These are phyloP conservation scores for Phalloptychus januarius DNA, from an alignment of 2,797 vertebrate species.

Conservation along the genomic window DNA sequence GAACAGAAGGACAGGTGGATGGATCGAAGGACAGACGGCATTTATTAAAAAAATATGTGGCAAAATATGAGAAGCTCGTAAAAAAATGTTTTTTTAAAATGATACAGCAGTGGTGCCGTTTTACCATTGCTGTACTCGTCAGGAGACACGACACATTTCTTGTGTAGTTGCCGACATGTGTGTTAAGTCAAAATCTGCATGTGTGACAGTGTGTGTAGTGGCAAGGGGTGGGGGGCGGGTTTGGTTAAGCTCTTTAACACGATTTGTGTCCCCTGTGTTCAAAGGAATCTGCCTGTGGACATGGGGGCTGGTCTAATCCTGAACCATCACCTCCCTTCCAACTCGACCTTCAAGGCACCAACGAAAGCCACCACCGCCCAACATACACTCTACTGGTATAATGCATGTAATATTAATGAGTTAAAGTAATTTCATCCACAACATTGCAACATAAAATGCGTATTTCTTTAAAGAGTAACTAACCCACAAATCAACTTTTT, in stretches of 20 bases:
- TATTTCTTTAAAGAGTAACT: no score
- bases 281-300: slow-evolving; percentile 52
- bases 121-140: background rate
- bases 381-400: background rate
- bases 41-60: background rate
- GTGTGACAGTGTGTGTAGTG: background rate
- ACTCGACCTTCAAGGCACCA: slow-evolving; percentile 11
- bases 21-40: no score
- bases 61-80: background rate
- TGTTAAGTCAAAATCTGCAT: background rate
- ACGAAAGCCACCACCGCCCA: background rate
- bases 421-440: no score
- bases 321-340: slow-evolving; percentile 50
- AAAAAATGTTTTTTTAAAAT: background rate
- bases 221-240: background rate
- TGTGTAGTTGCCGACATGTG: background rate
- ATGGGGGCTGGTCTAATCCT: slow-evolving; percentile 54
- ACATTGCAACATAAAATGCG: no score
- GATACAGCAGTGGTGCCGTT: no score
- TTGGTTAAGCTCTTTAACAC: slow-evolving; percentile 52
- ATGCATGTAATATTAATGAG: no score
- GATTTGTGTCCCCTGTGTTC: slow-evolving; percentile 70
- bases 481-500: no score
- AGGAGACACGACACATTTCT: background rate
- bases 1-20: no score